Percentiles rank a stretch among this genome's conserved stretches.
phyloP scores from a whole-genome alignment of 1,140 invertebrate genomes.

The Agrypnia vestita region DNA sequence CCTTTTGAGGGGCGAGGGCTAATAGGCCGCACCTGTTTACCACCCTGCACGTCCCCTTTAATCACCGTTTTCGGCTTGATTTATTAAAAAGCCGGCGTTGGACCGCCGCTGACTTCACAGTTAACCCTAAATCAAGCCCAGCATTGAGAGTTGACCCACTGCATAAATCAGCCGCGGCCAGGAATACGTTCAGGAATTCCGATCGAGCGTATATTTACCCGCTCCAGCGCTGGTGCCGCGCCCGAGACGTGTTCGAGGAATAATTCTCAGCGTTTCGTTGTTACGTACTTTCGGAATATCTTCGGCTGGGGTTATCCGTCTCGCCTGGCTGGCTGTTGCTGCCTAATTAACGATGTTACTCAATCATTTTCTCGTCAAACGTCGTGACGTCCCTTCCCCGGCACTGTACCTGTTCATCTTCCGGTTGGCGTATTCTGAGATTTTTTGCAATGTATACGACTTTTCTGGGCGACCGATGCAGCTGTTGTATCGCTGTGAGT shows the following conservation, averaged over 20 bases:
- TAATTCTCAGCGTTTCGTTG: background rate
- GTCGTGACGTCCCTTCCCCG: no score
- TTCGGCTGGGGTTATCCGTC: conserved; percentile 8
- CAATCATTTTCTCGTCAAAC: background rate
- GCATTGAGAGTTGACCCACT: conserved; percentile 10
- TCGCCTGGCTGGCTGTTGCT: background rate
- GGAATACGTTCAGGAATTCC: conserved; percentile 10
- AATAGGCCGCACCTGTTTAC: no score
- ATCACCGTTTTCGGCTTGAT: no score
- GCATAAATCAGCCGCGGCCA: conserved; percentile 7
- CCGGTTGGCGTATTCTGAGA: no score
- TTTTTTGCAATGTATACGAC: no score
- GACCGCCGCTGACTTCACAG: background rate
- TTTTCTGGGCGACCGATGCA: no score
- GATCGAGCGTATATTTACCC: conserved; percentile 9
- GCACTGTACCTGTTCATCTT: no score
- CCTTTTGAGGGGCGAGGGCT: no score
- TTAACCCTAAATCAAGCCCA: conserved; percentile 23
- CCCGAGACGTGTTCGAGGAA: background rate
- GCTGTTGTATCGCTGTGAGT: no score
- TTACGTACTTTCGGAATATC: conserved; percentile 4
- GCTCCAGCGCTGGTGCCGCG: background rate
- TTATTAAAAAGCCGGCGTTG: no score
- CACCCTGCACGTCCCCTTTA: no score
- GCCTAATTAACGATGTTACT: conserved; percentile 3